phyloP scores from a whole-genome alignment of 2,888 invertebrate genomes.

The Aporophyla lueneburgensis region DNA sequence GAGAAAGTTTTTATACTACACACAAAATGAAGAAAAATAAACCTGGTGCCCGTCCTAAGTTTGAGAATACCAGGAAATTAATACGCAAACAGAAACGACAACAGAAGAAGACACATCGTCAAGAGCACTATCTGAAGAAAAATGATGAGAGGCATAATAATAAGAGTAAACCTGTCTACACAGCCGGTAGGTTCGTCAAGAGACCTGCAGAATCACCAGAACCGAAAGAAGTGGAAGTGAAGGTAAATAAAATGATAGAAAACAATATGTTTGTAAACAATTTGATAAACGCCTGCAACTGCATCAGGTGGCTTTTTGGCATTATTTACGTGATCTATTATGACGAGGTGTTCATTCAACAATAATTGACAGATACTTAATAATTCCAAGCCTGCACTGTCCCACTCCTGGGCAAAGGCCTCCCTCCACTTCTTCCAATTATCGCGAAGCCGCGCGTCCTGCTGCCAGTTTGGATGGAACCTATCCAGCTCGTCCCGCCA shows the following conservation, averaged over 20 bases:
- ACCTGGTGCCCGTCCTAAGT: slow-evolving; percentile 70
- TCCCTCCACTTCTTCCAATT: too few species aligned
- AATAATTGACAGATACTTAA: background rate
- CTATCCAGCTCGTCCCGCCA: too few species aligned
- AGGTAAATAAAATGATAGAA: slow-evolving; percentile 65
- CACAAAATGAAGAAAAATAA: slow-evolving; percentile 81
- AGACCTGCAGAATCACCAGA: slow-evolving; percentile 74
- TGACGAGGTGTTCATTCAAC: background rate
- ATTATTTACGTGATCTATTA: background rate
- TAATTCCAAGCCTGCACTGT: too few species aligned
- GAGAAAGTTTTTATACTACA: background rate
- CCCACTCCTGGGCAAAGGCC: too few species aligned
- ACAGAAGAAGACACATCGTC: slow-evolving; percentile 92
- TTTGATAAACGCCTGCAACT: background rate
- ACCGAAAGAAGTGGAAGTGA: slow-evolving; percentile 63
- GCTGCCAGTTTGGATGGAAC: too few species aligned
- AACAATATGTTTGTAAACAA: slow-evolving; percentile 21
- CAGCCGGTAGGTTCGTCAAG: slow-evolving; percentile 84
- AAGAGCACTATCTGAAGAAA: slow-evolving; percentile 85
- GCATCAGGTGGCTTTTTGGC: background rate
- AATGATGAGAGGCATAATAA: slow-evolving; percentile 68
- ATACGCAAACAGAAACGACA: slow-evolving; percentile 93
- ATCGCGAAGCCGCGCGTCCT: too few species aligned
- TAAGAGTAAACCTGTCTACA: slow-evolving; percentile 58
- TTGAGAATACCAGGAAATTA: slow-evolving; percentile 91